Evolutionary conservation across 2,797 vertebrate species (phyloP).

Genomic region (Kryptopterus vitreolus): DNA sequence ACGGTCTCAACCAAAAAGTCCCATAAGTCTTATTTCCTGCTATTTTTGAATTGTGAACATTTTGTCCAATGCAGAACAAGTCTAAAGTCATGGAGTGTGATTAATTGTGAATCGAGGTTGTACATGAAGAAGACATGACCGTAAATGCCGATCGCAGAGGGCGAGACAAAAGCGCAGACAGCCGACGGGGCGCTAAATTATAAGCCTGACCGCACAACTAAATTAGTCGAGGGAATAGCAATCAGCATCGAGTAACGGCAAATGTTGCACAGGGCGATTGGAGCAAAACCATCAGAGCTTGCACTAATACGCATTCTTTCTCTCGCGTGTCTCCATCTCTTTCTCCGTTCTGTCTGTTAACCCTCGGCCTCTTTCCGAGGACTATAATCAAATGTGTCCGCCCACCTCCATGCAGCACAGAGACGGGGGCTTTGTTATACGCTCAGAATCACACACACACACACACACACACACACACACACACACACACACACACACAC

Average conservation of each 20-base stretch:
- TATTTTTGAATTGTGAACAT: background rate
- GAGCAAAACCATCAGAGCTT: background rate
- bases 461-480: conserved; percentile 48
- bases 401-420: conserved; percentile 68
- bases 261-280: background rate
- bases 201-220: background rate
- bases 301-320: conserved; percentile 21
- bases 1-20: background rate
- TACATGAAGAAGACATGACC: background rate
- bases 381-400: conserved; percentile 77
- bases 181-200: background rate
- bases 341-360: conserved; percentile 10
- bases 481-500: conserved; percentile 26
- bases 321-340: conserved; percentile 29
- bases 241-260: conserved; percentile 3
- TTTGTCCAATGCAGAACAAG: background rate
- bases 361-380: conserved; percentile 54
- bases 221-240: background rate
- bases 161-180: too few species aligned
- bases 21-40: background rate
- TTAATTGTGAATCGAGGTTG: background rate
- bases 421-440: conserved; percentile 62
- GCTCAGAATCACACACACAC: conserved; percentile 31
- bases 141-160: background rate
- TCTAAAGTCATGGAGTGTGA: background rate